Base-by-base conservation (phyloP, 2,113 vertebrate species). In the Atlantisia rogersi region DNA sequence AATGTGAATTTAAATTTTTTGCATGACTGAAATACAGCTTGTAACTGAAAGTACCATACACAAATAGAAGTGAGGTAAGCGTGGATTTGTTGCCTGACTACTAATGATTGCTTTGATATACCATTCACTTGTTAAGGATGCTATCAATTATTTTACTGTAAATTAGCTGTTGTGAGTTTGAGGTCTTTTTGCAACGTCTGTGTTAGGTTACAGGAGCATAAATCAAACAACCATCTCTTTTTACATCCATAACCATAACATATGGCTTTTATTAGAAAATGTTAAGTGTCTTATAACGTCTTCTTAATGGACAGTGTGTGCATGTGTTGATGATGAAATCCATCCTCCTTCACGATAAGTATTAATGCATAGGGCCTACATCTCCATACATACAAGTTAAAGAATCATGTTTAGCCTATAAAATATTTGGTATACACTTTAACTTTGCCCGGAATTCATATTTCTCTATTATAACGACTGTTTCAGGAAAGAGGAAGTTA, bases 241-340 rank as follows among this genome's bases (percentile, higher is more conserved):
- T 90, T 93, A 96, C 60, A 96, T 65, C 88, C 82, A 95, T 86
- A 94, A 73, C 77, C 56, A 50, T 91, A 95, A 94, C 1, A 11
- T 95, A 91, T 14, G 68, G 62, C 86, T 96, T 97, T 94, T 93
- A 94, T 95, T 94, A 94, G 82, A 89, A 94, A 93, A 88, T 93
- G 80, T 92, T 94, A 96, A 95, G 39, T 90, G 29, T 90, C 56
- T 91, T 87, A 78, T 96, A 95, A 94, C 92, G 88, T 89, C 83
- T 63, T 73, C 74, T 94, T 96, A 96, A 97, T 95, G 90, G 92
- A 76, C 92, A 95, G n/a, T 56, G 46, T 94, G 79, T 95, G 93
- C 79, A 88, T 86, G 86, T 94, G 87, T 80, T 94, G 85, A 78
- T 91, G 76, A 84, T 93, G 83, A 96, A 91, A 96, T 70, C 92